Percentiles rank a stretch among this genome's conserved stretches.
Evolutionary conservation across 92 coral and sea anemone genomes (phyloP).

Genomic region (Bergia sp.): DNA sequence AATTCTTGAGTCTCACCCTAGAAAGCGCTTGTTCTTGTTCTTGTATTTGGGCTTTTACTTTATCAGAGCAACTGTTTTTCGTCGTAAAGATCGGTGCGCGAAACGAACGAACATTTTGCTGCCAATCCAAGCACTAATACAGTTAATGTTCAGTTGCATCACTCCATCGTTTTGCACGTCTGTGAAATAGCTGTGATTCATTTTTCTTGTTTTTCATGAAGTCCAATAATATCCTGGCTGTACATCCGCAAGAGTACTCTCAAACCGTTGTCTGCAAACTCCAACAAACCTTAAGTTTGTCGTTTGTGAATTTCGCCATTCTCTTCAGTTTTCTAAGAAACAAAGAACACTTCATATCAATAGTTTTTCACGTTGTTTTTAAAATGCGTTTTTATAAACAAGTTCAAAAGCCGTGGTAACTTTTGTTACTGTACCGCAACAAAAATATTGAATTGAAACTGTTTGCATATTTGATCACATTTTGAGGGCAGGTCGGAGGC

Average conservation of each 20-base stretch:
- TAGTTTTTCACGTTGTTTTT: background rate
- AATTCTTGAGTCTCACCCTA: background rate
- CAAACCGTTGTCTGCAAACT: no score
- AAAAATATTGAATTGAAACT: background rate
- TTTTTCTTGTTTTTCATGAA: no score
- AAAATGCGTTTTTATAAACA: background rate
- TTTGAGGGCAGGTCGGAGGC: background rate
- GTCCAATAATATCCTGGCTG: no score
- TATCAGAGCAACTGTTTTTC: background rate
- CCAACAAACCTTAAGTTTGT: no score
- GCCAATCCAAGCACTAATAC: background rate
- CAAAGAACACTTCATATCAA: background rate
- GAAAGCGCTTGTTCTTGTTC: background rate
- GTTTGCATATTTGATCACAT: background rate
- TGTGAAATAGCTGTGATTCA: no score
- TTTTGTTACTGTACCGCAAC: background rate
- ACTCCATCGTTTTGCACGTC: no score
- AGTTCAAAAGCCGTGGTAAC: slow-evolving; percentile 10
- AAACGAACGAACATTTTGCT: background rate
- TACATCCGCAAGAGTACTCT: no score
- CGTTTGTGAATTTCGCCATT: no score
- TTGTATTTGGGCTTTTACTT: background rate
- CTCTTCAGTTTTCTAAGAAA: no score
- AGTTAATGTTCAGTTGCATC: background rate
- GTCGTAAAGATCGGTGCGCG: background rate